Evolutionary conservation across 2,888 invertebrate genomes (phyloP), one percentile per base, ranked within the genome.

Genomic region (Melieria picta): DNA sequence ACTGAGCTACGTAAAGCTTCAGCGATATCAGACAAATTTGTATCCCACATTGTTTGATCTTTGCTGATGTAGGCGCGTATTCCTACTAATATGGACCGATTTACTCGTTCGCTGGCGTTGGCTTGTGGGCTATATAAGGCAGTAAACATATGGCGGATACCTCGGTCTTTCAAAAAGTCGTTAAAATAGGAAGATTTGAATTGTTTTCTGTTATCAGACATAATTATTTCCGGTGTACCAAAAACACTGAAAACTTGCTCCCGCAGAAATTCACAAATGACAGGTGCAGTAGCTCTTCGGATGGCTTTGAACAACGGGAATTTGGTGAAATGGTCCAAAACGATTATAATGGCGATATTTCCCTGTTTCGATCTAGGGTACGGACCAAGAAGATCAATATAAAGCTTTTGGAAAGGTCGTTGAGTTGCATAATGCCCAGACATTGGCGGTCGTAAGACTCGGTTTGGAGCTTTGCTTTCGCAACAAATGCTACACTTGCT

Each of bases 111-210:
- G 45, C 72, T 72, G 5, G 71, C 72, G 50, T 75, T 75, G 1
- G 70, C 70, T 50, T 75, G 72, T 48, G 72, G 72, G 50, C 70
- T 73, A 50, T 75, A 68, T 7, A 72, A 61, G 3, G 75, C 73
- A 1, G 75, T 75, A 30, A 65, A 73, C 16, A 65, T 30, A 16
- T 75, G 75, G 2, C 47, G 48, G n/a, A 75, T 55, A n/a, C 73
- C 65, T 42, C 71, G 70, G 7, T 72, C 52, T 10, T 64, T 65
- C 9, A 75, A 56, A 3, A 75, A 50, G 3, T 57, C 47, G n/a
- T 72, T 74, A 63, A 74, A 74, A 4, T 67, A 55, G 4, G 9
- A 11, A 5, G 75, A 68, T 52, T 64, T 71, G 30, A 75, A 75
- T 48, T 75, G 73, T 10, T 62, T 13, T 3, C 72, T 72, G 16